Evolutionary conservation across 1,140 invertebrate species (phyloP).

Genomic region (Gryllus bimaculatus): DNA sequence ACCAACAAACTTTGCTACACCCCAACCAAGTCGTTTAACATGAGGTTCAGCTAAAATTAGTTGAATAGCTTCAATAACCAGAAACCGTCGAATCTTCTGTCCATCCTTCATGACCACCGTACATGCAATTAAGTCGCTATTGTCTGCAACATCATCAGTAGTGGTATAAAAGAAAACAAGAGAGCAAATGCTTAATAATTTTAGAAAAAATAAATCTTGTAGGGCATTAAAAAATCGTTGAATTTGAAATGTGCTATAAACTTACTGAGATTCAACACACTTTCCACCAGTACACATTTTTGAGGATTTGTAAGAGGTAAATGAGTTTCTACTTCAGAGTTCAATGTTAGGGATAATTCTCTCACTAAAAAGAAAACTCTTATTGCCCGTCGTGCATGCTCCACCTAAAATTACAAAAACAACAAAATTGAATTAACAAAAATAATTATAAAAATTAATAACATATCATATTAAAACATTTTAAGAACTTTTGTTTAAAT

Average conservation of each 20-base stretch:
- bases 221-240: neutral
- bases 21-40: constrained; percentile 85
- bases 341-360: constrained; percentile 69
- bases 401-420: constrained; percentile 50
- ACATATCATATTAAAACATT: too few relatives aligned
- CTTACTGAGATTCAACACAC: constrained; percentile 89
- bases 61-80: constrained; percentile 91
- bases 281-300: constrained; percentile 80
- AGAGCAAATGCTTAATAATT: neutral
- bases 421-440: too few relatives aligned
- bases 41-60: constrained; percentile 96
- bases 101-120: constrained; percentile 85
- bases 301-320: constrained; percentile 87
- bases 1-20: constrained; percentile 88
- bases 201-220: neutral
- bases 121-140: constrained; percentile 94
- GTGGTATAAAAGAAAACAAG: neutral
- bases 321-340: constrained; percentile 73
- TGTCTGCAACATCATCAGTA: constrained; percentile 55
- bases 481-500: too few relatives aligned
- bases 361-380: constrained; percentile 89
- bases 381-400: constrained; percentile 85
- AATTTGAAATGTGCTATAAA: constrained; percentile 21
- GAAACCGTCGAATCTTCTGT: constrained; percentile 78
- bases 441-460: too few relatives aligned